Evolutionary conservation across 2,113 vertebrate genomes (phyloP), one percentile per base, ranked within the genome.

Genomic region (Nothocercus nigrocapillus): DNA sequence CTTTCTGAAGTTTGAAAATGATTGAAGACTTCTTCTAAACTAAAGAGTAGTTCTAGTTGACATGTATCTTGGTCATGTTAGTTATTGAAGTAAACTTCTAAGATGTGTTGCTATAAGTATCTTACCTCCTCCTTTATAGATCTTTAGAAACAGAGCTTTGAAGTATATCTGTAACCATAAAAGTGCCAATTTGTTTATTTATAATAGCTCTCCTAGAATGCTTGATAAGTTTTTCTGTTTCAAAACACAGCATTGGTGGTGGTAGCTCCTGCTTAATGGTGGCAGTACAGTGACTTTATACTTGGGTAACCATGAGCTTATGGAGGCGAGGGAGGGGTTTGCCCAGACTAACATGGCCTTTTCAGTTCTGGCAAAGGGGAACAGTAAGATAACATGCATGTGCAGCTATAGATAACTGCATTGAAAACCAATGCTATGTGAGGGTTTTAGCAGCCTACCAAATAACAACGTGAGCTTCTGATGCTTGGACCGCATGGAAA

Each of bases 401-500:
- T 88, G 76, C 81, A 86, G 38, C n/a, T 93, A 6, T 27, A 68
- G 64, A 61, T 45, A 66, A 79, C 12, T 28, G 30, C 61, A 20
- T 88, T 93, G 89, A 85, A 80, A 62, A n/a, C 13, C 34, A 64
- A 25, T 34, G 38, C 40, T 93, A 38, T 62, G 11, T 67, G 82
- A 72, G 56, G 20, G 15, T 67, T 90, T 90, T 72, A 40, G 32
- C 85, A 51, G 54, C 74, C 28, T 94, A 67, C 45, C 42, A 21
- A 13, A 36, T 24, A 86, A 64, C 40, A 72, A 61, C 63, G 30
- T 4, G 58, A 93, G 51, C 93, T 96, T 59, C 87, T 94, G 81
- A 88, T 90, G 83, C 96, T 97, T 94, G 90, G 83, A 72, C 85
- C 94, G 93, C 93, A 87, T 91, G 97, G 61, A 93, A 74, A 72